Base-by-base conservation (phyloP, 1,140 invertebrate genomes). In the Lanistes nyassanus region DNA sequence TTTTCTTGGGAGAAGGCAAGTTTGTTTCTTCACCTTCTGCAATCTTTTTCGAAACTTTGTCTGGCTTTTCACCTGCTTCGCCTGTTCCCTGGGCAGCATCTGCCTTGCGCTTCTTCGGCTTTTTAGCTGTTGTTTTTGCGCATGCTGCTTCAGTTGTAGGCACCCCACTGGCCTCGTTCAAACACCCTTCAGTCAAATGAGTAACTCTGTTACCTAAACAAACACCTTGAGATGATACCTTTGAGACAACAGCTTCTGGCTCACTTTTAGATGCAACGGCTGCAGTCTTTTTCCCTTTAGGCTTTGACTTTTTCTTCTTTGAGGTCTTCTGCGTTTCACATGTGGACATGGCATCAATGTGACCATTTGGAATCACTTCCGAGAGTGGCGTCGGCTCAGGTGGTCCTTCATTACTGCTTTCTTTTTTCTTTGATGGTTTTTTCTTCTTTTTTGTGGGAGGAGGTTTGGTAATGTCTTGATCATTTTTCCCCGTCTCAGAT, bases 1-100 rank as follows among this genome's bases (percentile, higher is more conserved):
- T 82, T 66, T 78, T 80, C 67, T 78, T 78, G 66, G 68, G 42
- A 53, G 64, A n/a, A 26, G 53, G 51, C 36, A 47, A 34, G 65
- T 34, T 70, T 6, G 4, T 37, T 74, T 76, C 75, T 74, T 55
- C 37, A 26, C 76, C 74, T 26, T 67, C 68, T 65, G 26, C 51
- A 64, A 73, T 75, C 42, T 67, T 76, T 29, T 74, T 70, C 26
- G 78, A 74, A 4, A 64, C 42, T 60, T 76, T 71, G 23, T 53
- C 66, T 34, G 69, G 65, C 58, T 62, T 76, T 68, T 76, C 39
- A 37, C 53, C 42, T 23, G 36, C 55, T 66, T 36, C 65, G 6
- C 47, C 51, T 26, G 39, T 53, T 51, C 74, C 65, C 62, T 62
- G 53, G 31, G 66, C 34, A 26, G 42, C 26, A 34, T 65, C 69